Percentiles rank a stretch among this genome's conserved stretches.
phyloP scores from a whole-genome alignment of 2,797 vertebrate genomes.

The Poeciliopsis gracilis region DNA sequence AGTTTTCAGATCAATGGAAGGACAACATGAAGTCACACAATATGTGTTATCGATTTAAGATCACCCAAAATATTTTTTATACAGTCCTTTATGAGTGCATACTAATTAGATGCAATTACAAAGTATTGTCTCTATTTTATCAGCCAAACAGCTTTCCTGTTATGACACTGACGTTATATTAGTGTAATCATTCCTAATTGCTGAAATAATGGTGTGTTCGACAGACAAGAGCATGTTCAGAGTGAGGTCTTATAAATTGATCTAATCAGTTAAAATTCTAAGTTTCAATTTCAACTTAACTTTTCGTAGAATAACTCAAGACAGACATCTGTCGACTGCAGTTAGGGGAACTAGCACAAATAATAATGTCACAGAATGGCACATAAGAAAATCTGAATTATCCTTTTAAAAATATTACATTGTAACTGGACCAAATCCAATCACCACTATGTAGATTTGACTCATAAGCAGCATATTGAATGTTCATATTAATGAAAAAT shows the following conservation, averaged over 20 bases:
- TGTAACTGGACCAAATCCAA: constrained; percentile 3
- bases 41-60: neutral
- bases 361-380: neutral
- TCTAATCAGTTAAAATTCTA: neutral
- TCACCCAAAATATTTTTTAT: neutral
- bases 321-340: neutral
- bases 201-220: neutral
- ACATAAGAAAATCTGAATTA: neutral
- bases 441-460: neutral
- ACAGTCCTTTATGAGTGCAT: neutral
- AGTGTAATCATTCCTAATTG: neutral
- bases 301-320: neutral
- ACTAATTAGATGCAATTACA: neutral
- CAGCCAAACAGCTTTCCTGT: neutral
- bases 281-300: constrained; percentile 14
- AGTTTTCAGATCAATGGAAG: neutral
- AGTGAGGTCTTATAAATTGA: neutral
- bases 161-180: neutral
- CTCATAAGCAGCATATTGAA: constrained; percentile 43
- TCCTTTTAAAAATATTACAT: neutral
- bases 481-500: constrained; percentile 30
- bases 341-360: neutral
- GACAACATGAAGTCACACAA: neutral
- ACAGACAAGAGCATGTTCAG: neutral
- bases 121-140: neutral